Base-by-base conservation (phyloP, 2,113 vertebrate species). In the Pampusana beccarii region DNA sequence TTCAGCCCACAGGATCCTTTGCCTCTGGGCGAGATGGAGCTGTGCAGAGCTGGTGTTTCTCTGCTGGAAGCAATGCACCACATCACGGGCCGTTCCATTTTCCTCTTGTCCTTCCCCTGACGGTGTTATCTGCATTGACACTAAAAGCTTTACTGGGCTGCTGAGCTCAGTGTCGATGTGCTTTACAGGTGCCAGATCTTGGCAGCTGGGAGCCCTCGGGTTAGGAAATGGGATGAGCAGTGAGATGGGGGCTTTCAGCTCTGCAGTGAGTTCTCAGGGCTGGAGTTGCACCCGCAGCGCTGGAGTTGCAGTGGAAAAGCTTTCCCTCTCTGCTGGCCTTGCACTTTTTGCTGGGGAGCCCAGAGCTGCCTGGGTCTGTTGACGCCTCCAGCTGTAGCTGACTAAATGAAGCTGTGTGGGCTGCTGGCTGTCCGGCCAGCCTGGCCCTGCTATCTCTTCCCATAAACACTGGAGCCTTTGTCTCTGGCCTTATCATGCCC, bases 401-500 rank as follows among this genome's bases (percentile, higher is more conserved):
- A 74, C 88, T 73, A 34, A 84, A 33, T 80, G 92, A 75, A 90
- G 94, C 93, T 90, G 91, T 71, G 97, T 97, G 95, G 97, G 97
- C 89, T 75, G 95, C 56, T 77, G 6, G 61, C 88, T 85, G n/a
- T 57, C 51, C 15, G 14, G 71, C 91, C 93, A 75, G 80, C 4
- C 93, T 83, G 61, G 82, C 92, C 94, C 87, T 74, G 91, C 90
- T 89, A 96, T 97, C 96, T 95, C 86, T 92, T 92, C 84, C 88
- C 78, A 53, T 29, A 77, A 96, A 98, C 97, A 98, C 93, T 95
- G 80, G 64, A 42, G 88, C 74, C 97, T 97, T 98, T 98, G 97
- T 98, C 77, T 94, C 82, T 64, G 83, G 96, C 95, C 93, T 94
- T 93, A 97, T 93, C 93, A 16, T 93, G 95, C 60, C 92, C 93